Conservation (phyloP, 1,140 invertebrate genomes). For the Myzus persicae region DNA sequence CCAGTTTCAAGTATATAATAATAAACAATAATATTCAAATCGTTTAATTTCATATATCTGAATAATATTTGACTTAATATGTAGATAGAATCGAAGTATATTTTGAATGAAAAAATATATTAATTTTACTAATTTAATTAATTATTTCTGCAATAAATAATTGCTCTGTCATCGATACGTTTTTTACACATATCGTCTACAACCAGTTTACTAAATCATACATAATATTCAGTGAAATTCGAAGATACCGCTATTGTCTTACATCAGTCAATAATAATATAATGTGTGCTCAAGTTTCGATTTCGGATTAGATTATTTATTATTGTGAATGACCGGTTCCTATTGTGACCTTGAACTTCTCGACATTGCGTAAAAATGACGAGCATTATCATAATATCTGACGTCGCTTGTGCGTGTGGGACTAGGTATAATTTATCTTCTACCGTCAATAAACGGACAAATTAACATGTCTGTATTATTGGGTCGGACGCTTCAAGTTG, state of each 20-base stretch:
- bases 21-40: background rate
- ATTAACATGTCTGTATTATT: background rate
- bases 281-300: background rate
- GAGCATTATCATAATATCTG: background rate
- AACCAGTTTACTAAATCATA: too few relatives aligned
- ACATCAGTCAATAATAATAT: background rate
- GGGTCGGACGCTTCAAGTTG: background rate
- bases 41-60: background rate
- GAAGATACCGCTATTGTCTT: background rate
- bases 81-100: background rate
- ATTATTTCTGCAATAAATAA: background rate
- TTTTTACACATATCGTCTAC: background rate
- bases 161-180: background rate
- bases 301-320: background rate
- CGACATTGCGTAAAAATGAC: slow-evolving; percentile 4
- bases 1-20: background rate
- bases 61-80: background rate
- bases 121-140: background rate
- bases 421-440: slow-evolving; percentile 10
- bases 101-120: background rate
- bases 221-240: background rate
- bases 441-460: background rate
- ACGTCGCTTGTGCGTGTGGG: background rate
- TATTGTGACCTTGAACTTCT: slow-evolving; percentile 25
- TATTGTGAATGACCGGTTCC: slow-evolving; percentile 36